A percentile compares a stretch with the other conserved stretches of the same genome.
phyloP scores from a whole-genome alignment of 2,797 vertebrate genomes.

The Schizopygopsis pylzovi region DNA sequence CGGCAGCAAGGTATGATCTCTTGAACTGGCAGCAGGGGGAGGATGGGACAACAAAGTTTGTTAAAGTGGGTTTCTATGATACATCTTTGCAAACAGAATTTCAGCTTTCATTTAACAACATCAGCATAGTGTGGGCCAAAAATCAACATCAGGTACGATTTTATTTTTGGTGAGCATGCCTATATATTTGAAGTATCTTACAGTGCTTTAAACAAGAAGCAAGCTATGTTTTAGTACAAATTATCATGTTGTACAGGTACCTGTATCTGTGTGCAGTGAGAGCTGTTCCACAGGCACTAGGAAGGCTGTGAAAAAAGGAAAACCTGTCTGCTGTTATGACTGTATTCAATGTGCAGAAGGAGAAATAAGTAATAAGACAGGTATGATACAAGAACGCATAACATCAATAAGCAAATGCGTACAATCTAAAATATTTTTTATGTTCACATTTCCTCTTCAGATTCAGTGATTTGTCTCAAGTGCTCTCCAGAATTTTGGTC shows the following conservation, averaged over 20 bases:
- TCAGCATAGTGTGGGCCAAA: slow-evolving; percentile 52
- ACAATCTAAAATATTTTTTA: neutral
- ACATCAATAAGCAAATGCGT: neutral
- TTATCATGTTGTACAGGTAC: slow-evolving; percentile 45
- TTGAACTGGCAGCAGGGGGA: slow-evolving; percentile 65
- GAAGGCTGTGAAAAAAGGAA: slow-evolving; percentile 58
- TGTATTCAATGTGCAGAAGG: slow-evolving; percentile 61
- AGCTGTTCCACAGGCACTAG: slow-evolving; percentile 46
- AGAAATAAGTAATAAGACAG: slow-evolving; percentile 52
- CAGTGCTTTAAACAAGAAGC: neutral
- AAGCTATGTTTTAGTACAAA: neutral
- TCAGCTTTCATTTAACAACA: slow-evolving; percentile 56
- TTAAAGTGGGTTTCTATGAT: slow-evolving; percentile 64
- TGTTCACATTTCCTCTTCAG: slow-evolving; percentile 21
- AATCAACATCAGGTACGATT: slow-evolving; percentile 47
- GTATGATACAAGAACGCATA: neutral
- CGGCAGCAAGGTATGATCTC: slow-evolving; percentile 60
- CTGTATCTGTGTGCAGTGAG: slow-evolving; percentile 52
- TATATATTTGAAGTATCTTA: neutral
- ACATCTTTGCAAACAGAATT: slow-evolving; percentile 53
- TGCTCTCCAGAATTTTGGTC: slow-evolving; percentile 71
- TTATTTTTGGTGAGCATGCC: neutral
- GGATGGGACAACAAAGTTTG: slow-evolving; percentile 55
- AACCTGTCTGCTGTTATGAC: slow-evolving; percentile 59
- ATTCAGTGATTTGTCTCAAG: slow-evolving; percentile 59